phyloP scores from a whole-genome alignment of 2,888 invertebrate genomes.

The Drosophila vallismaia region DNA sequence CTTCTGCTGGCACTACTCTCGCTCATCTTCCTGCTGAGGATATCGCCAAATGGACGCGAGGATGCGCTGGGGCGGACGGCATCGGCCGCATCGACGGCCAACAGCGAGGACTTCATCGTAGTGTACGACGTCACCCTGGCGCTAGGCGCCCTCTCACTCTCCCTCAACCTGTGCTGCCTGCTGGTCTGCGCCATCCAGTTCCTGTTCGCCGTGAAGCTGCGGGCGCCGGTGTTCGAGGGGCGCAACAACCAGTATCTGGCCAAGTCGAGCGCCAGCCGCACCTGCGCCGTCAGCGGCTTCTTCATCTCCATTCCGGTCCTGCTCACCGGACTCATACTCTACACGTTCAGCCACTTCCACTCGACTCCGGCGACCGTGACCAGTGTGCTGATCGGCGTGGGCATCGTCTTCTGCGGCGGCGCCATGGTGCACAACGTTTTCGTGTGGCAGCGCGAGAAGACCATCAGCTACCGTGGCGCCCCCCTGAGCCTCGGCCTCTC shows the following conservation, averaged over 20 bases:
- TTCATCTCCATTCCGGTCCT: slow-evolving; percentile 97
- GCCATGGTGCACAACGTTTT: slow-evolving; percentile 98
- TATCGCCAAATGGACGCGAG: slow-evolving; percentile 87
- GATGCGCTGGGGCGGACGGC: slow-evolving; percentile 78
- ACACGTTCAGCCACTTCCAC: slow-evolving; percentile 96
- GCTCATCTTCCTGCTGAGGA: slow-evolving; percentile 92
- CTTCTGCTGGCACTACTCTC: slow-evolving; percentile 92
- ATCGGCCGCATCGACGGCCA: slow-evolving; percentile 82
- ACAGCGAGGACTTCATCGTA: slow-evolving; percentile 91
- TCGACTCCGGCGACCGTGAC: slow-evolving; percentile 96
- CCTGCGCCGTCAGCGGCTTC: slow-evolving; percentile 96
- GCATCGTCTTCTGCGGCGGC: slow-evolving; percentile 95
- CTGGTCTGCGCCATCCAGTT: slow-evolving; percentile 97
- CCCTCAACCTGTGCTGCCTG: slow-evolving; percentile 94
- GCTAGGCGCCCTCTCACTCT: slow-evolving; percentile 93
- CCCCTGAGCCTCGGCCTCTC: slow-evolving; percentile 36
- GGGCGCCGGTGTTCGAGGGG: slow-evolving; percentile 91
- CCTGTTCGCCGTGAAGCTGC: slow-evolving; percentile 95
- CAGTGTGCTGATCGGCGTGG: slow-evolving; percentile 94
- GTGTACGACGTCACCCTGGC: slow-evolving; percentile 96
- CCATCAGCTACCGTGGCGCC: slow-evolving; percentile 88
- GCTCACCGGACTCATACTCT: slow-evolving; percentile 95
- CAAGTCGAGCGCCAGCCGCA: slow-evolving; percentile 94
- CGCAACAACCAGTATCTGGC: slow-evolving; percentile 95
- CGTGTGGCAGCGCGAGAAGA: slow-evolving; percentile 96